phyloP scores from a whole-genome alignment of 92 coral and sea anemone species.

The Phenganax marumi region DNA sequence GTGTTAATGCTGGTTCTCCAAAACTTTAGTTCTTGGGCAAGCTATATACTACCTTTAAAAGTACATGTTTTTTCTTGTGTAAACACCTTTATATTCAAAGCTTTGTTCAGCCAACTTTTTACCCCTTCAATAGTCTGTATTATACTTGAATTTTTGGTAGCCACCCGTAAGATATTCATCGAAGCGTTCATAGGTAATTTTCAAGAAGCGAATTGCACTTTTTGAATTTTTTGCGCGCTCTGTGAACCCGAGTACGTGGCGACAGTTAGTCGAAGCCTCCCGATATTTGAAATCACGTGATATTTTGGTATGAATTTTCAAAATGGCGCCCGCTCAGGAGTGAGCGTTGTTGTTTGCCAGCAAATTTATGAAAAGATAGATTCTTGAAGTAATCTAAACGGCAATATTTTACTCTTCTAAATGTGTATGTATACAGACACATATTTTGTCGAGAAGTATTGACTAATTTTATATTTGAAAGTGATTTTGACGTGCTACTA shows the following conservation, averaged over 20 bases:
- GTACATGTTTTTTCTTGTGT: no score
- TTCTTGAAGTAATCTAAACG: not conserved
- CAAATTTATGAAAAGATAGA: not conserved
- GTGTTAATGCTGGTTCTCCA: no score
- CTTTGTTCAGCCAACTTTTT: no score
- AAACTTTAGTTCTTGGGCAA: no score
- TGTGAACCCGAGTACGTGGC: not conserved
- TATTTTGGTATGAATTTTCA: not conserved
- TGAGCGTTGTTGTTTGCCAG: not conserved
- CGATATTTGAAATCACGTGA: not conserved
- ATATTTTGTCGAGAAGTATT: not conserved
- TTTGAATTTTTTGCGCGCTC: not conserved
- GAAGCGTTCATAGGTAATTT: no score
- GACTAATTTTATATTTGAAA: not conserved
- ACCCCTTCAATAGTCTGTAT: no score
- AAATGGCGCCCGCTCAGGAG: constrained; percentile 8
- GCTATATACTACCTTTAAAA: no score
- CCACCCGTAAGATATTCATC: no score
- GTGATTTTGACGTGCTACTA: not conserved
- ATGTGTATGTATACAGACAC: not conserved
- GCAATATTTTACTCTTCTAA: not conserved
- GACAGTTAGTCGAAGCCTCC: not conserved
- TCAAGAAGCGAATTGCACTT: no score
- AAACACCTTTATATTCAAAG: no score
- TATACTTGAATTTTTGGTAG: no score